Evolutionary conservation across 2,113 vertebrate species (phyloP).

Genomic region (Bubo blakistoni): DNA sequence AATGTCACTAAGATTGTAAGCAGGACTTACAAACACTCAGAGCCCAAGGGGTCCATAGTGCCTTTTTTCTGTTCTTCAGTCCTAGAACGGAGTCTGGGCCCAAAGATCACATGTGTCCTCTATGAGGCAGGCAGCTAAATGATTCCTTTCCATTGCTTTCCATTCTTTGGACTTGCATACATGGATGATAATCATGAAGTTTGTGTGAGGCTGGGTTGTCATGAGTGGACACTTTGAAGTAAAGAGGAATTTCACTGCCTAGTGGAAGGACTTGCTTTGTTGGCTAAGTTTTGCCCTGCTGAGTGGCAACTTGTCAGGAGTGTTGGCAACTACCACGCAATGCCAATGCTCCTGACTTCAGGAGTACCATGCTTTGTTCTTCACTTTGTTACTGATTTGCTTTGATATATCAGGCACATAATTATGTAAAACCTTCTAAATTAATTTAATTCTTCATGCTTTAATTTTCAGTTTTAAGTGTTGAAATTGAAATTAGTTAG

Average conservation of each 20-base stretch:
- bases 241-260: not conserved
- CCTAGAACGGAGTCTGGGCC: not conserved
- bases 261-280: not conserved
- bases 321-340: not conserved
- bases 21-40: not conserved
- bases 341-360: not conserved
- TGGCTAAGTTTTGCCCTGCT: fast-evolving
- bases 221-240: not conserved
- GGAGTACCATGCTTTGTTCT: not conserved
- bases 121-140: not conserved
- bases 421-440: not conserved
- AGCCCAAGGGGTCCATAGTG: not conserved
- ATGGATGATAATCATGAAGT: not conserved
- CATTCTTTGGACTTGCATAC: fast-evolving
- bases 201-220: not conserved
- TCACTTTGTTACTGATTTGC: not conserved
- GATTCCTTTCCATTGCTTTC: not conserved
- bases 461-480: not conserved
- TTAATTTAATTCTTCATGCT: not conserved
- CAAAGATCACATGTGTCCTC: not conserved
- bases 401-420: not conserved
- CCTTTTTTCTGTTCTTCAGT: not conserved
- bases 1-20: not conserved
- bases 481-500: not conserved
- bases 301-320: not conserved